phyloP scores from a whole-genome alignment of 2,888 invertebrate species.

The Cheilosia scutellata region DNA sequence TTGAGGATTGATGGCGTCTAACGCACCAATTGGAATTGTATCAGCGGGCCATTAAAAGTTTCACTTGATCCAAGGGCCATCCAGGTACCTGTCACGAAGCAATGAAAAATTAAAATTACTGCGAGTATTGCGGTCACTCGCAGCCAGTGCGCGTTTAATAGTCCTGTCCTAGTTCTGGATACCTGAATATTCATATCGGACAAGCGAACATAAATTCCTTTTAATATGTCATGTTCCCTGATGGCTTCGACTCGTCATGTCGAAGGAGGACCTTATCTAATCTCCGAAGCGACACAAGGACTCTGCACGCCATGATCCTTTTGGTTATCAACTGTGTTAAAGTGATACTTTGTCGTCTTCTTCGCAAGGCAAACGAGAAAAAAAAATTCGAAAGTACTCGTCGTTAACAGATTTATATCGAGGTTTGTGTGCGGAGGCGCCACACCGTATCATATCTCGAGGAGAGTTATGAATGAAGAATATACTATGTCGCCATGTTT shows the following conservation, averaged over 20 bases:
- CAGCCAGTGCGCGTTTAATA: slow-evolving; percentile 44
- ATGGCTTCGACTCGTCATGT: slow-evolving; percentile 64
- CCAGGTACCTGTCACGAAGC: neutral
- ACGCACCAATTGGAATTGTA: slow-evolving; percentile 34
- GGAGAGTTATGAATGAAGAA: slow-evolving; percentile 71
- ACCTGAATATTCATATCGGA: slow-evolving; percentile 63
- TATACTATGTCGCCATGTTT: slow-evolving; percentile 66
- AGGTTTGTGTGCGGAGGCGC: slow-evolving; percentile 69
- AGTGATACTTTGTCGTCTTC: slow-evolving; percentile 59
- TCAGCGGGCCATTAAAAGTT: slow-evolving; percentile 48
- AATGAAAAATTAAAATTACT: slow-evolving; percentile 12
- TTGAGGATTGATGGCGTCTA: slow-evolving; percentile 59
- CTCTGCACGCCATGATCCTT: slow-evolving; percentile 62
- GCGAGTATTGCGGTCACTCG: slow-evolving; percentile 50
- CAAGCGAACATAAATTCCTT: slow-evolving; percentile 67
- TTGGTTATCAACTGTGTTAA: slow-evolving; percentile 65
- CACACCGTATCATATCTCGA: slow-evolving; percentile 69
- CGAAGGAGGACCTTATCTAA: slow-evolving; percentile 59
- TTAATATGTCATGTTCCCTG: slow-evolving; percentile 71
- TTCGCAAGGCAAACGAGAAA: slow-evolving; percentile 15
- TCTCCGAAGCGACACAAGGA: slow-evolving; percentile 69
- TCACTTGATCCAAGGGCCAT: slow-evolving; percentile 26
- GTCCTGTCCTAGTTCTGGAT: slow-evolving; percentile 38
- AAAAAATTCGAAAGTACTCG: slow-evolving; percentile 49
- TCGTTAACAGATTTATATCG: slow-evolving; percentile 75